Evolutionary conservation across 2,113 vertebrate species (phyloP).

Genomic region (Ailuropoda melanoleuca): DNA sequence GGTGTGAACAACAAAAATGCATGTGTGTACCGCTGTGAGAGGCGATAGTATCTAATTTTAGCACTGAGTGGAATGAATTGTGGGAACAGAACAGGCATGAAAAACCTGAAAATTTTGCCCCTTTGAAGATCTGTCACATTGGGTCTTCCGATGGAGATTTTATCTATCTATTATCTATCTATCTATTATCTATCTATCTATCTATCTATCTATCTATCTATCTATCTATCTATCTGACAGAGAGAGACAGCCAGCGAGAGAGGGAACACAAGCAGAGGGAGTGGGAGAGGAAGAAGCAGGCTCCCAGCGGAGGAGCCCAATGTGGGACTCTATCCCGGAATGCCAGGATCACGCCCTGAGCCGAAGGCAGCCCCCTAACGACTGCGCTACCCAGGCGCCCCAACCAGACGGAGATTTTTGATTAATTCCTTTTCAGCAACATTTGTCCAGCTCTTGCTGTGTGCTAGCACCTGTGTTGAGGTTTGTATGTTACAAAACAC

Average conservation of each 20-base stretch:
- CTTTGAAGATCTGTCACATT: not conserved
- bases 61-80: not conserved
- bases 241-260: too few relatives aligned
- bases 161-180: too few relatives aligned
- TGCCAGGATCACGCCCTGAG: too few relatives aligned
- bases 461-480: not conserved
- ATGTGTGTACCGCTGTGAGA: not conserved
- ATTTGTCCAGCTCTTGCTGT: not conserved
- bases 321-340: too few relatives aligned
- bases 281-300: too few relatives aligned
- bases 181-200: too few relatives aligned
- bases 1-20: not conserved
- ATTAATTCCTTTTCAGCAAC: not conserved
- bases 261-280: too few relatives aligned
- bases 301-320: too few relatives aligned
- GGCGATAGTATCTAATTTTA: not conserved
- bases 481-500: not conserved
- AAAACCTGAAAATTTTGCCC: not conserved
- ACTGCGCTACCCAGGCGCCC: too few relatives aligned
- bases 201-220: too few relatives aligned
- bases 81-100: not conserved
- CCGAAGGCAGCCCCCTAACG: too few relatives aligned
- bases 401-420: not conserved
- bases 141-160: not conserved
- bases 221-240: too few relatives aligned